phyloP scores from a whole-genome alignment of 2,113 vertebrate genomes.

The Cavia aperea region DNA sequence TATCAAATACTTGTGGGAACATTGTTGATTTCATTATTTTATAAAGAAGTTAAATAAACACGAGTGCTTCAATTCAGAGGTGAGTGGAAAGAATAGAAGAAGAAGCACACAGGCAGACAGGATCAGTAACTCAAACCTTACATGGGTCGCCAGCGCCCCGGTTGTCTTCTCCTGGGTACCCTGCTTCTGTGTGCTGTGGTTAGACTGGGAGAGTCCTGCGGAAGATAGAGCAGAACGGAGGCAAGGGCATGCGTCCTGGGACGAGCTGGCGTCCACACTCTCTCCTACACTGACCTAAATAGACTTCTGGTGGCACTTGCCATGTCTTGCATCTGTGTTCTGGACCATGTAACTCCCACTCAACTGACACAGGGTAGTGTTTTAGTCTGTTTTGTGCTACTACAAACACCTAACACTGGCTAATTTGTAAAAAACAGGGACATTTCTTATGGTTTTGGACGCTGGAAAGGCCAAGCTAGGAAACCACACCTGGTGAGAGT shows the following conservation, averaged over 20 bases:
- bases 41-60: constrained; percentile 28
- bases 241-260: neutral
- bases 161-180: neutral
- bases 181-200: rapidly evolving
- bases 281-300: neutral
- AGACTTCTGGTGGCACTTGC: neutral
- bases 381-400: neutral
- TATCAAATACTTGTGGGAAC: constrained; percentile 38
- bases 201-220: neutral
- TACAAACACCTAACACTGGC: too few relatives aligned
- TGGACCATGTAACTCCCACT: neutral
- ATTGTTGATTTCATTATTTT: constrained; percentile 33
- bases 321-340: neutral
- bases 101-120: neutral
- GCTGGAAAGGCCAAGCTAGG: neutral
- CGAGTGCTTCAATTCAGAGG: neutral
- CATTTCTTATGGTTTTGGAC: neutral
- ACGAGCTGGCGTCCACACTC: neutral
- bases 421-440: neutral
- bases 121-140: neutral
- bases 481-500: neutral
- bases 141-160: neutral
- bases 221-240: neutral
- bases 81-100: neutral
- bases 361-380: neutral